Evolutionary conservation across 2,797 vertebrate genomes (phyloP).

Genomic region (Phrynocephalus vlangalii): DNA sequence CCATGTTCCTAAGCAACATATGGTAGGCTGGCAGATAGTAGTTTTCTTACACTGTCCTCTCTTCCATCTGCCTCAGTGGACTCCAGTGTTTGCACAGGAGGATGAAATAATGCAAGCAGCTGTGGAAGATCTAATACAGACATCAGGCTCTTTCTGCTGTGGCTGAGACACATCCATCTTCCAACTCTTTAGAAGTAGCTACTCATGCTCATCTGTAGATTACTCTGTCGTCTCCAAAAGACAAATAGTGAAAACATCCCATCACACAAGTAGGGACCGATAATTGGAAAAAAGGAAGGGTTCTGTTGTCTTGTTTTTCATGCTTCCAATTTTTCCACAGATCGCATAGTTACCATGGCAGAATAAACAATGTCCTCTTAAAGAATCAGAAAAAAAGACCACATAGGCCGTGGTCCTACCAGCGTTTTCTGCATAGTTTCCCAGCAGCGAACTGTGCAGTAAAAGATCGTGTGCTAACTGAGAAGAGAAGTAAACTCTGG

Average conservation of each 20-base stretch:
- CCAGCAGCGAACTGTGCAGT: too few relatives aligned
- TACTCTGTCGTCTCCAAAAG: background rate
- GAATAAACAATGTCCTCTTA: background rate
- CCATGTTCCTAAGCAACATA: constrained; percentile 9
- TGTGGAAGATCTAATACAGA: background rate
- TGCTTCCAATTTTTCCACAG: background rate
- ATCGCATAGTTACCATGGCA: background rate
- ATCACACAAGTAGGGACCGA: background rate
- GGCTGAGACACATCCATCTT: constrained; percentile 4
- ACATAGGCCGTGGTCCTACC: too few relatives aligned
- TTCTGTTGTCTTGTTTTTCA: background rate
- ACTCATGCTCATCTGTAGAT: constrained; percentile 14
- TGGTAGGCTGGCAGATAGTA: background rate
- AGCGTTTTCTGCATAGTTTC: too few relatives aligned
- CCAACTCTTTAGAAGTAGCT: background rate
- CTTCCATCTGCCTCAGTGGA: background rate
- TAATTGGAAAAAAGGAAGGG: background rate
- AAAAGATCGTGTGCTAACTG: too few relatives aligned
- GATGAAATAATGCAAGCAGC: constrained; percentile 19
- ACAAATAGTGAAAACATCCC: constrained; percentile 14
- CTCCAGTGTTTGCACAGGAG: background rate
- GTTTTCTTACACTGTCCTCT: background rate
- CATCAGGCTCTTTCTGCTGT: background rate
- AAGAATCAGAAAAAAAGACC: too few relatives aligned
- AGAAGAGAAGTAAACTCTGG: too few relatives aligned